These are phyloP conservation scores for Fregetta grallaria DNA, from an alignment of 2,113 vertebrate genomes.

Conservation along the genomic window DNA sequence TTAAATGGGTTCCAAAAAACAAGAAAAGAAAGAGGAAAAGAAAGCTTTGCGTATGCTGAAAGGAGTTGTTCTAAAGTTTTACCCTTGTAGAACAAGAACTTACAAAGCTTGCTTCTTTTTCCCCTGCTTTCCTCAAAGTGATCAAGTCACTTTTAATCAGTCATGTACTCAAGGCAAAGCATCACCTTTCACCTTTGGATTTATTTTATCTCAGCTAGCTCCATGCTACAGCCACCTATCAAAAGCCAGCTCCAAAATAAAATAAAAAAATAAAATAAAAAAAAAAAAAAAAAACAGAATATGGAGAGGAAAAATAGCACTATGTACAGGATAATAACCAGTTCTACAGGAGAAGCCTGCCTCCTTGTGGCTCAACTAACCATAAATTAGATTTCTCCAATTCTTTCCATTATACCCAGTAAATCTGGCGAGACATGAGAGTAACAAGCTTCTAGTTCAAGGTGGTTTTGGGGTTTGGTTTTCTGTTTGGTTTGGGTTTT, in stretches of 20 bases:
- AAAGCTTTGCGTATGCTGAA: background rate
- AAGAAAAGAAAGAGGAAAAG: background rate
- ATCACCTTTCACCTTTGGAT: background rate
- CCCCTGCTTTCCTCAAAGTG: background rate
- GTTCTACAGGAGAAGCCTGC: constrained; percentile 38
- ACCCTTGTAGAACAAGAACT: background rate
- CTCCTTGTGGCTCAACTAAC: constrained; percentile 40
- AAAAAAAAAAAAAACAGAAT: background rate
- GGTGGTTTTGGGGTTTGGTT: background rate
- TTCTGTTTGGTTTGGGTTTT: background rate
- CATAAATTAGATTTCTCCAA: background rate
- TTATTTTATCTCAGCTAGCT: background rate
- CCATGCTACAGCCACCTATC: background rate
- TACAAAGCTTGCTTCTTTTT: background rate
- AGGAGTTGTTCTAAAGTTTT: background rate
- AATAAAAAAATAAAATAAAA: background rate
- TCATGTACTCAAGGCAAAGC: background rate
- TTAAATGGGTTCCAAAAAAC: background rate
- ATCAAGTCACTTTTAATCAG: background rate
- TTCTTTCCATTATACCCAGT: background rate
- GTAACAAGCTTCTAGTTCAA: background rate
- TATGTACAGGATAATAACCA: background rate
- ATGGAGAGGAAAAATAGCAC: background rate
- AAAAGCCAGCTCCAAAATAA: background rate
- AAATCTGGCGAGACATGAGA: background rate